Evolutionary conservation across 2,888 invertebrate genomes (phyloP).

Genomic region (Nephrotoma flavescens): DNA sequence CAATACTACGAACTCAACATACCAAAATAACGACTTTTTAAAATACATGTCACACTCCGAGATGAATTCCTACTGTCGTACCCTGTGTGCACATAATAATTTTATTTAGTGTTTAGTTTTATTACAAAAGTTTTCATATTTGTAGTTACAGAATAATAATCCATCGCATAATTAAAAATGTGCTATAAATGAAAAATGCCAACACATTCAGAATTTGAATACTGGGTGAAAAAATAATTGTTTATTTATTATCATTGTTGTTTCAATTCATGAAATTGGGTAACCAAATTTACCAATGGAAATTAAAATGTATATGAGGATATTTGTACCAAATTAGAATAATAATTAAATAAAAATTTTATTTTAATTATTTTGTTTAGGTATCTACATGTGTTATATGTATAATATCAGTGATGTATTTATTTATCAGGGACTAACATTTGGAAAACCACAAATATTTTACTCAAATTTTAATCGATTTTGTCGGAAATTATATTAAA

Average conservation of each 20-base stretch:
- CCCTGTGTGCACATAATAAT: not conserved
- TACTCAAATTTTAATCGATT: too few relatives aligned
- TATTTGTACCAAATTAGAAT: not conserved
- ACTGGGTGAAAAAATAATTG: not conserved
- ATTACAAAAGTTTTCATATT: not conserved
- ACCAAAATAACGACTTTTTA: too few relatives aligned
- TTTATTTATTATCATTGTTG: not conserved
- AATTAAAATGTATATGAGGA: not conserved
- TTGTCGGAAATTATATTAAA: too few relatives aligned
- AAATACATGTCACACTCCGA: not conserved
- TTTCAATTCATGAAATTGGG: not conserved
- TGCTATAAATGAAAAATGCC: not conserved
- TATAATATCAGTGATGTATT: too few relatives aligned
- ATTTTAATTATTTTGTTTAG: too few relatives aligned
- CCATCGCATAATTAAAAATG: not conserved
- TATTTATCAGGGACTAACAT: too few relatives aligned
- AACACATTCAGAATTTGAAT: not conserved
- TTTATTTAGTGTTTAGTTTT: not conserved
- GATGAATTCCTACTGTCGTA: not conserved
- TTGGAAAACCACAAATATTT: too few relatives aligned
- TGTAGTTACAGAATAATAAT: not conserved
- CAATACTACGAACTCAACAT: too few relatives aligned
- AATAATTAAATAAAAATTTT: not conserved
- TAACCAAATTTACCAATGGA: not conserved
- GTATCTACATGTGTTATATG: too few relatives aligned